Evolutionary conservation across 2,888 invertebrate species (phyloP), one percentile per base, ranked within the genome.

Genomic region (Trypoxylon attenuatum): DNA sequence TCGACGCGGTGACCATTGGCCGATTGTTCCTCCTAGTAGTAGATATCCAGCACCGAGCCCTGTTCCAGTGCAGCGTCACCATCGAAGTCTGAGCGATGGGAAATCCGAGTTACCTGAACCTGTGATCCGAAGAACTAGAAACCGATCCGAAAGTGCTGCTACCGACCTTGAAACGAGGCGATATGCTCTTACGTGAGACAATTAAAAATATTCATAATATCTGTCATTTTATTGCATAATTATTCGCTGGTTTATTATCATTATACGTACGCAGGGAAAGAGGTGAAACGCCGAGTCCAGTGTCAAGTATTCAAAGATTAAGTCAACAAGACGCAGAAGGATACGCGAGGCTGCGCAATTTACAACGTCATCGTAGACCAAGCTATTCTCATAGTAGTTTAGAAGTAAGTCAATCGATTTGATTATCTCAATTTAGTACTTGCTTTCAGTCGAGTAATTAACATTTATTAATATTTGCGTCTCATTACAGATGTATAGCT

Each of bases 291-390:
- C 89, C 97, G 21, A 96, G 96, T 87, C 96, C 96, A 1, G 95
- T 96, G 82, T 94, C 96, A 16, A 96, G 96, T 86, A 93, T 94
- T 70, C 93, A 93, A 60, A 93, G 94, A 68, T 89, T 94, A 13
- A 93, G 93, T 77, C 92, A 93, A 74, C 90, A 93, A 86, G 94
- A 94, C 83, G 90, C 94, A 81, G 90, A 92, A 50, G 94, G 94
- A 47, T 94, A 94, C 80, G 92, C 92, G 1, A 93, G 92, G 16
- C 84, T 94, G 50, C 91, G 93, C 77, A 91, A 90, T 21, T 84
- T 94, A 27, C 91, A 94, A 63, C 89, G 90, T 25, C 90, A 91
- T 84, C 90, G 92, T 79, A 90, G 92, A 65, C 92, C 92, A 2
- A 91, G 92, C 76, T 88, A 91, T 63, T 91, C 92, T 0, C 92